Percentiles rank a stretch among this genome's conserved stretches.
Conservation (phyloP, 1,140 invertebrate genomes). For the Tachypleus tridentatus region DNA sequence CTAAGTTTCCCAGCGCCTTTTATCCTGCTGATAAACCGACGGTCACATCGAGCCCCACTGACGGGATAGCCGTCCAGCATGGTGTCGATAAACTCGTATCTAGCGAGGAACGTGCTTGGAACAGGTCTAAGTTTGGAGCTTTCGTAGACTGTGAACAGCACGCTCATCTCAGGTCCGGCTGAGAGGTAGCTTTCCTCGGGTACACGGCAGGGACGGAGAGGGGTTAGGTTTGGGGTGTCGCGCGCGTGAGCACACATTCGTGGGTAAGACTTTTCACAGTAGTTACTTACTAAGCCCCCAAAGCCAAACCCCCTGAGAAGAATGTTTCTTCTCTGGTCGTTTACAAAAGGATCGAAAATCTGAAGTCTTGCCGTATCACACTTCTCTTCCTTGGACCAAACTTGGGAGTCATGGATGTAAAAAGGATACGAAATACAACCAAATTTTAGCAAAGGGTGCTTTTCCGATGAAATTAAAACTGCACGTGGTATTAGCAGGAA, state of each 20-base stretch:
- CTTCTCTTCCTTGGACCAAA: conserved; percentile 16
- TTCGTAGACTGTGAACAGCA: conserved; percentile 12
- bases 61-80: conserved; percentile 17
- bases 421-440: conserved; percentile 59
- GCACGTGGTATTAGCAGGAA: conserved; percentile 72
- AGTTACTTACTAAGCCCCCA: not conserved
- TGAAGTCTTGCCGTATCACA: conserved; percentile 20
- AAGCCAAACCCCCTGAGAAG: too few relatives aligned
- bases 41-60: conserved; percentile 19
- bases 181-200: conserved; percentile 23
- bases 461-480: conserved; percentile 70
- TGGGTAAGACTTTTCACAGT: conserved; percentile 20
- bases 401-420: conserved; percentile 17
- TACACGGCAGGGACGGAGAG: conserved; percentile 17
- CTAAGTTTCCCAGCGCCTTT: conserved; percentile 9
- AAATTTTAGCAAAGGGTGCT: conserved; percentile 55
- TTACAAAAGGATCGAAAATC: conserved; percentile 11
- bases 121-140: conserved; percentile 11
- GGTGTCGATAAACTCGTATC: conserved; percentile 24
- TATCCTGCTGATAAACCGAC: conserved; percentile 16
- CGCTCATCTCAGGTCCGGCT: conserved; percentile 16
- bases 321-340: too few relatives aligned
- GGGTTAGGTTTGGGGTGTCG: conserved; percentile 15
- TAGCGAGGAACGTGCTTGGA: conserved; percentile 18
- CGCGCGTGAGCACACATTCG: conserved; percentile 19